A percentile compares a stretch with the other conserved stretches of the same genome.
Conservation (phyloP, 2,797 vertebrate genomes). For the Clarias fuscus region DNA sequence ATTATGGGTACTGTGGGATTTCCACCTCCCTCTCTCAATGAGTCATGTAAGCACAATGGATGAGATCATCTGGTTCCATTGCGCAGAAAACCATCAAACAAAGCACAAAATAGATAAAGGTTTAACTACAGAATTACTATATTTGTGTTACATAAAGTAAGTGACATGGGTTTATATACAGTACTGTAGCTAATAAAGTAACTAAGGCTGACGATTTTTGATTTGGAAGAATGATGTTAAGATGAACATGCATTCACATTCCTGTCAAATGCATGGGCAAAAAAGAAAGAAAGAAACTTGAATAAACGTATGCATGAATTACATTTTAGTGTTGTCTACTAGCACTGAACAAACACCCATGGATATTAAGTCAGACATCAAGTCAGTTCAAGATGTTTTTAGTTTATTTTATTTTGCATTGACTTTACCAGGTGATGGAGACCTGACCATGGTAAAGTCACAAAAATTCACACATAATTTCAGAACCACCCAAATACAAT, state of each 20-base stretch:
- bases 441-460: too few species aligned
- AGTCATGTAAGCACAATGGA: conserved; percentile 61
- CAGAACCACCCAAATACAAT: too few species aligned
- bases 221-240: not conserved
- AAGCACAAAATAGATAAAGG: conserved; percentile 43
- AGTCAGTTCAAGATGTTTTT: too few species aligned
- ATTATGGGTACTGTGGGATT: conserved; percentile 64
- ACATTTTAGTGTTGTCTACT: not conserved
- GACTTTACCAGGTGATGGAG: too few species aligned
- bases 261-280: not conserved
- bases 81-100: conserved; percentile 22
- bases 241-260: not conserved
- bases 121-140: not conserved
- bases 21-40: conserved; percentile 61
- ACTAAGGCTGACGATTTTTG: not conserved
- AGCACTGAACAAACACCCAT: not conserved
- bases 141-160: not conserved
- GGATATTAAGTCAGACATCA: too few species aligned
- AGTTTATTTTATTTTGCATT: too few species aligned
- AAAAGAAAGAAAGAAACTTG: not conserved
- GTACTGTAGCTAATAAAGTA: not conserved
- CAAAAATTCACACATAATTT: too few species aligned
- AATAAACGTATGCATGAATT: not conserved
- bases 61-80: conserved; percentile 67
- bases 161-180: not conserved